These are phyloP conservation scores for Ancistrus triradiatus DNA, from an alignment of 2,113 vertebrate genomes.

Conservation along the genomic window DNA sequence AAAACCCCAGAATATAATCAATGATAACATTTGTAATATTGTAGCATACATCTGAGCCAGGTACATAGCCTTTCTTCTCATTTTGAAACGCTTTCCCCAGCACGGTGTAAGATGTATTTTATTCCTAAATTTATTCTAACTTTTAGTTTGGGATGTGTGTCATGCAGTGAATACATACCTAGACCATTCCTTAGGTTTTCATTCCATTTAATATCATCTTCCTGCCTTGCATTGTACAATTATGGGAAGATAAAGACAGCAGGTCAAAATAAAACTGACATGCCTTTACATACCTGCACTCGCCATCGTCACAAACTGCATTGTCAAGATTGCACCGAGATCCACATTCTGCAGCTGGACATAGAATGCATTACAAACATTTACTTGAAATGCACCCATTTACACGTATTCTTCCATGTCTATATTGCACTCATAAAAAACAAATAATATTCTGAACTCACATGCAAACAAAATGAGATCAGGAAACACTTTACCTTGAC, in stretches of 20 bases:
- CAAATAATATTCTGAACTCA: too few relatives aligned
- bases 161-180: too few relatives aligned
- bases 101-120: background rate
- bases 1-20: background rate
- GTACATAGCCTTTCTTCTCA: background rate
- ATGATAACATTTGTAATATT: background rate
- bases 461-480: background rate
- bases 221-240: too few relatives aligned
- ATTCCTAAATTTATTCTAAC: background rate
- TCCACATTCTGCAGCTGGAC: slow-evolving; percentile 74
- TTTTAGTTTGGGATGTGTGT: too few relatives aligned
- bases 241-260: too few relatives aligned
- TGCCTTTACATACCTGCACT: slow-evolving; percentile 92
- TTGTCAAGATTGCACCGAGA: slow-evolving; percentile 77
- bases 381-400: too few relatives aligned
- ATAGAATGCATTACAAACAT: slow-evolving; percentile 8
- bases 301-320: slow-evolving; percentile 81
- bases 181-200: too few relatives aligned
- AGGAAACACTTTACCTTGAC: slow-evolving; percentile 67
- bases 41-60: background rate
- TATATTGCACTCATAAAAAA: too few relatives aligned
- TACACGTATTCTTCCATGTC: too few relatives aligned
- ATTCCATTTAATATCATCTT: too few relatives aligned
- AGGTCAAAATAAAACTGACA: too few relatives aligned
- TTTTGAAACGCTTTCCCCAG: background rate